phyloP scores from a whole-genome alignment of 2,888 invertebrate genomes.

The Malthinus seriepunctatus region DNA sequence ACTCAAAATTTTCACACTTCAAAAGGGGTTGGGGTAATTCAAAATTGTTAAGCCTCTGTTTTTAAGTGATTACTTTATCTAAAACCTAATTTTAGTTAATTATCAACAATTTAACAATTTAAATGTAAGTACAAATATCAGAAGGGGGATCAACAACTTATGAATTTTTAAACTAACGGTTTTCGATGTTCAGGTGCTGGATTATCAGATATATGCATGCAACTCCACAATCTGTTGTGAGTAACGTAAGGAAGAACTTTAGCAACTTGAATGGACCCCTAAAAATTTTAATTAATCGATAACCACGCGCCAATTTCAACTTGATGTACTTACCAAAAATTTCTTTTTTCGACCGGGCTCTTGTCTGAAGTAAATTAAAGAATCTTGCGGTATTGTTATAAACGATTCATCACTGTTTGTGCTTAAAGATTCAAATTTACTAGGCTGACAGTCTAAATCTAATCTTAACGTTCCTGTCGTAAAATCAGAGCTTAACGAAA shows the following conservation, averaged over 20 bases:
- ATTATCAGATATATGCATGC: slow-evolving; percentile 49
- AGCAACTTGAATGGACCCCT: slow-evolving; percentile 56
- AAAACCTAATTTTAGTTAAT: not conserved
- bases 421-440: slow-evolving; percentile 49
- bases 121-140: not conserved
- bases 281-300: slow-evolving; percentile 36
- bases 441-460: slow-evolving; percentile 53
- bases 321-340: slow-evolving; percentile 50
- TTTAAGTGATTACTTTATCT: not conserved
- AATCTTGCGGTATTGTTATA: slow-evolving; percentile 50
- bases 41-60: too few species aligned
- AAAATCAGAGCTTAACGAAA: slow-evolving; percentile 50
- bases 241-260: slow-evolving; percentile 52
- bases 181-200: slow-evolving; percentile 47
- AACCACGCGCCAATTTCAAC: slow-evolving; percentile 27
- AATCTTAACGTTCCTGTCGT: slow-evolving; percentile 48
- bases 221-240: slow-evolving; percentile 50
- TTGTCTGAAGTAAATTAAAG: slow-evolving; percentile 55
- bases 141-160: not conserved
- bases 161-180: slow-evolving; percentile 41
- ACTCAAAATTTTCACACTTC: too few species aligned
- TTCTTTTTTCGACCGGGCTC: slow-evolving; percentile 56
- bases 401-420: slow-evolving; percentile 38
- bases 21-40: too few species aligned
- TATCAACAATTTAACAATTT: slow-evolving; percentile 1